Conservation (phyloP, 2,888 invertebrate genomes). For the Hesperia comma region DNA sequence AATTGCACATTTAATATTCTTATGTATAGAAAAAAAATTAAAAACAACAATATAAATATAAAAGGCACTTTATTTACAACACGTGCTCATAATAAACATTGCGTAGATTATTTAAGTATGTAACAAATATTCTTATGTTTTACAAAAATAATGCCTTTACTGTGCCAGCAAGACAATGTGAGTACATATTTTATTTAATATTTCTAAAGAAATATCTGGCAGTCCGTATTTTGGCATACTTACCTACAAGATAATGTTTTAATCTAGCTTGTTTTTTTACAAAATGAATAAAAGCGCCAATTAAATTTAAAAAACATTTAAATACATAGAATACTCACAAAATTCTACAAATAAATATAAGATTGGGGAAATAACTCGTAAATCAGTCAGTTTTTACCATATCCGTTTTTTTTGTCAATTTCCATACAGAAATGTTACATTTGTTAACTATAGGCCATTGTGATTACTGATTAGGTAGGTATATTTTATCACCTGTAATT, state of each 20-base stretch:
- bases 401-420: no score
- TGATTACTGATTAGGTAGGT: no score
- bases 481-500: no score
- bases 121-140: constrained; percentile 38
- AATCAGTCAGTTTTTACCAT: not conserved
- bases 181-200: no score
- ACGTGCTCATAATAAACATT: constrained; percentile 20
- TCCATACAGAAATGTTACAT: no score
- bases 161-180: not conserved
- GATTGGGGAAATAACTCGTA: not conserved
- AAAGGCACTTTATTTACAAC: constrained; percentile 55
- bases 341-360: not conserved
- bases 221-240: not conserved
- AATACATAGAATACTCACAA: not conserved
- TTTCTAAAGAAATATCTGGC: not conserved
- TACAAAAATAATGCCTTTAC: constrained; percentile 14
- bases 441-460: no score
- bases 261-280: no score
- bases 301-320: not conserved
- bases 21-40: constrained; percentile 28
- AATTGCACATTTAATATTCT: no score
- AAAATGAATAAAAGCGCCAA: not conserved
- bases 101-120: constrained; percentile 39
- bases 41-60: constrained; percentile 41
- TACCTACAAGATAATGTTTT: no score